These are phyloP conservation scores for Tachyglossus aculeatus DNA, from an alignment of 2,797 vertebrate species.

Conservation along the genomic window DNA sequence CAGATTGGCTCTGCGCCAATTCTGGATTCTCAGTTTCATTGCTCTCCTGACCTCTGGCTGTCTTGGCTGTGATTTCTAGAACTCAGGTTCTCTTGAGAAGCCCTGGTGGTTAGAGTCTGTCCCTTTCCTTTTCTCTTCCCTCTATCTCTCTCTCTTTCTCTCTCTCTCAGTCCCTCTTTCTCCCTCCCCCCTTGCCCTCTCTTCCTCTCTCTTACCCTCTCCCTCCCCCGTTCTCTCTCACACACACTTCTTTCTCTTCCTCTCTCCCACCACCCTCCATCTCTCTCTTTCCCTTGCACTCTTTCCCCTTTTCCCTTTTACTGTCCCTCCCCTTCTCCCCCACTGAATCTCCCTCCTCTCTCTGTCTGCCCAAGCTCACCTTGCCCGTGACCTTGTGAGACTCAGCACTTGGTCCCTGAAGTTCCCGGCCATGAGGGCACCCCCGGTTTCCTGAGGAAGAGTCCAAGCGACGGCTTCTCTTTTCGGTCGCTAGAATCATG, in stretches of 20 bases:
- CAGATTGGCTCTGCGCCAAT: slow-evolving; percentile 71
- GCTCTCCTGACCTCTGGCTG: slow-evolving; percentile 57
- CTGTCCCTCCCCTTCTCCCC: neutral
- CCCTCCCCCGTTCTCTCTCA: no score
- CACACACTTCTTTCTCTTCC: no score
- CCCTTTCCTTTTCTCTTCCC: neutral
- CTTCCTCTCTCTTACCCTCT: no score
- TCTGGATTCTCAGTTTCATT: slow-evolving; percentile 75
- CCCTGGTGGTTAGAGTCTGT: slow-evolving; percentile 16
- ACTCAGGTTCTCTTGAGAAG: slow-evolving; percentile 5
- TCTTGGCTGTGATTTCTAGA: slow-evolving; percentile 61
- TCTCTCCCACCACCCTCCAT: no score
- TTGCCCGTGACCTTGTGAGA: slow-evolving; percentile 61
- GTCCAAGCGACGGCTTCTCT: slow-evolving; percentile 64
- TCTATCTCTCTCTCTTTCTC: no score
- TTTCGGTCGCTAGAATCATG: slow-evolving; percentile 68
- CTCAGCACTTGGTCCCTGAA: slow-evolving; percentile 61
- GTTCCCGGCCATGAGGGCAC: slow-evolving; percentile 17
- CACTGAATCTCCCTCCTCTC: no score
- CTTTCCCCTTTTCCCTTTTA: no score
- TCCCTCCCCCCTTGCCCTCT: no score
- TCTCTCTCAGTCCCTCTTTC: no score
- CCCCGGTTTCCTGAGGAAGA: slow-evolving; percentile 20
- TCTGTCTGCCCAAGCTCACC: slow-evolving; percentile 32
- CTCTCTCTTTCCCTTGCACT: no score